Evolutionary conservation across 2,888 invertebrate genomes (phyloP).

Genomic region (Machimus atricapillus): DNA sequence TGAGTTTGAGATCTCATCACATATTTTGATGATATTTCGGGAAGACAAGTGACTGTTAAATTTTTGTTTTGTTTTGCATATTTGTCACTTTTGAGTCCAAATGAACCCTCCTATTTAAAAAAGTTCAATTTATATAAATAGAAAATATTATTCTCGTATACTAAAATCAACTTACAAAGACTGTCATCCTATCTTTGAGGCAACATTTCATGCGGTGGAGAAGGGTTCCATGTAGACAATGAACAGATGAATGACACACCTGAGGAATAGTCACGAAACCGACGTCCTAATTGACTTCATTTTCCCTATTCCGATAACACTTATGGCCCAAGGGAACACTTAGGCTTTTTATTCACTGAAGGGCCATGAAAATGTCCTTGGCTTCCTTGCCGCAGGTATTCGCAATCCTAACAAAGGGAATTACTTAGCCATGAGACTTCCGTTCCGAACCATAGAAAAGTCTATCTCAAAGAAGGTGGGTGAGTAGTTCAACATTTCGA

Average conservation of each 20-base stretch:
- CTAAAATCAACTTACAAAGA: background rate
- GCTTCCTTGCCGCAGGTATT: background rate
- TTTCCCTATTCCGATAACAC: background rate
- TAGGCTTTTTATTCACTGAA: constrained; percentile 10
- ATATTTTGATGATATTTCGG: too few relatives aligned
- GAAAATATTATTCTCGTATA: background rate
- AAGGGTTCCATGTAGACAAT: background rate
- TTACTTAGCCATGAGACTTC: constrained; percentile 2
- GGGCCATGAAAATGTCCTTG: background rate
- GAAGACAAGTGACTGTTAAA: background rate
- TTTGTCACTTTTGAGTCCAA: too few relatives aligned
- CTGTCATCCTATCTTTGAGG: background rate
- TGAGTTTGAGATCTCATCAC: too few relatives aligned
- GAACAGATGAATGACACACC: background rate
- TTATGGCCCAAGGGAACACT: background rate
- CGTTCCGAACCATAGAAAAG: background rate
- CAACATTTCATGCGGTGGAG: too few relatives aligned
- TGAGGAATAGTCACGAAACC: background rate
- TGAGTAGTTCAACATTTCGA: background rate
- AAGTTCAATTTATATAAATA: too few relatives aligned
- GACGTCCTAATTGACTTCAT: constrained; percentile 18
- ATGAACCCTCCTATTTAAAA: too few relatives aligned
- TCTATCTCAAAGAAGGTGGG: background rate
- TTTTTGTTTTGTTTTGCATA: too few relatives aligned
- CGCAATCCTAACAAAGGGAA: background rate